These are phyloP conservation scores for Microcebus jonahi DNA, from an alignment of 2,113 vertebrate genomes.

Conservation along the genomic window DNA sequence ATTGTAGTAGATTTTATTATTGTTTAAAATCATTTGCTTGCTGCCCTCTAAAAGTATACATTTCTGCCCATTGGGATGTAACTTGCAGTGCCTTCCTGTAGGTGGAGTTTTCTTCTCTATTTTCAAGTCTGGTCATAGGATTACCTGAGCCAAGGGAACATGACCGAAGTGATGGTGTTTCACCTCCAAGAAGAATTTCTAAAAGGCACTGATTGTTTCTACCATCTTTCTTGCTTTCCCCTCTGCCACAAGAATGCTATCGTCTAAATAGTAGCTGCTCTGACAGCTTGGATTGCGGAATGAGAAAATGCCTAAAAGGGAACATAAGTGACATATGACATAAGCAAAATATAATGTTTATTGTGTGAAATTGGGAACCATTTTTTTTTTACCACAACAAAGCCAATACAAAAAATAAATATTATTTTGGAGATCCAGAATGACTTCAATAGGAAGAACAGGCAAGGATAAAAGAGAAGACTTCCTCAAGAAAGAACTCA, in stretches of 20 bases:
- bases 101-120: not conserved
- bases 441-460: not conserved
- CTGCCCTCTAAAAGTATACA: not conserved
- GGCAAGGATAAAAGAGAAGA: not conserved
- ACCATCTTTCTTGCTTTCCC: not conserved
- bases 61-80: not conserved
- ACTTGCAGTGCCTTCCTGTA: not conserved
- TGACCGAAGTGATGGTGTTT: not conserved
- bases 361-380: not conserved
- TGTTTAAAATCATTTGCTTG: not conserved
- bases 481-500: not conserved
- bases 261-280: not conserved
- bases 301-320: not conserved
- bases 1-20: not conserved
- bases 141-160: not conserved
- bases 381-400: not conserved
- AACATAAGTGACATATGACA: not conserved
- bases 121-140: not conserved
- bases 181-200: not conserved
- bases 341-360: not conserved
- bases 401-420: conserved; percentile 9
- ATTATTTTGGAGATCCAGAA: not conserved
- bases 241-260: not conserved
- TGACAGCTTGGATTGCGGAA: not conserved
- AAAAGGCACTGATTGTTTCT: not conserved